Percentiles rank a stretch among this genome's conserved stretches.
phyloP scores from a whole-genome alignment of 1,140 invertebrate genomes.

The Zaprionus ornatus region DNA sequence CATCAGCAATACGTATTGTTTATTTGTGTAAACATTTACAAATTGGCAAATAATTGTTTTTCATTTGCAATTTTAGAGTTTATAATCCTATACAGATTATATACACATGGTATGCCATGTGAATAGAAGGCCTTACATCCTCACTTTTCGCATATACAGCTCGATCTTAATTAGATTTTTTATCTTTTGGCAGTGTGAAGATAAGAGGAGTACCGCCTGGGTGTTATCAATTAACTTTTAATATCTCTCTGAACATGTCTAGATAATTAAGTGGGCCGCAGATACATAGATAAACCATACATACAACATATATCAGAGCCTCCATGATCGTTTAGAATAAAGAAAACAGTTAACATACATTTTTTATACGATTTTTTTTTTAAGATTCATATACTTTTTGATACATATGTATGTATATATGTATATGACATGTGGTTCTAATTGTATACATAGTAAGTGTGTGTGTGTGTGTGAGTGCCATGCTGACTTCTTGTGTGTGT shows the following conservation, averaged over 20 bases:
- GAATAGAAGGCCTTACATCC: not conserved
- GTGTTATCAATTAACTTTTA: not conserved
- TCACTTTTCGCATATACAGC: not conserved
- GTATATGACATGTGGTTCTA: not conserved
- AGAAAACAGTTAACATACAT: not conserved
- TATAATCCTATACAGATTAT: not conserved
- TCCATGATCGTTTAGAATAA: not conserved
- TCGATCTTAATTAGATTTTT: not conserved
- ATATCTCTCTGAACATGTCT: not conserved
- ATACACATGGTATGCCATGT: no score
- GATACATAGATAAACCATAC: not conserved
- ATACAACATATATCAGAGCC: not conserved
- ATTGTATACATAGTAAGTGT: not conserved
- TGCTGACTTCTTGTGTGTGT: not conserved
- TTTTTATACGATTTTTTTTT: constrained; percentile 15
- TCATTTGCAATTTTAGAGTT: no score
- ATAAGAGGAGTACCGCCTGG: not conserved
- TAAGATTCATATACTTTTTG: not conserved
- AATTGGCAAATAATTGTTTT: no score
- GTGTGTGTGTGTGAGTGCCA: not conserved
- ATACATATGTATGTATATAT: constrained; percentile 10
- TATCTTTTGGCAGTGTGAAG: not conserved
- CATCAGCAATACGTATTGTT: not conserved
- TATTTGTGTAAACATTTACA: not conserved
- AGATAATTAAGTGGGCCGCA: not conserved